These are phyloP conservation scores for Cordilura impudica DNA, from an alignment of 2,888 invertebrate genomes.

Conservation along the genomic window DNA sequence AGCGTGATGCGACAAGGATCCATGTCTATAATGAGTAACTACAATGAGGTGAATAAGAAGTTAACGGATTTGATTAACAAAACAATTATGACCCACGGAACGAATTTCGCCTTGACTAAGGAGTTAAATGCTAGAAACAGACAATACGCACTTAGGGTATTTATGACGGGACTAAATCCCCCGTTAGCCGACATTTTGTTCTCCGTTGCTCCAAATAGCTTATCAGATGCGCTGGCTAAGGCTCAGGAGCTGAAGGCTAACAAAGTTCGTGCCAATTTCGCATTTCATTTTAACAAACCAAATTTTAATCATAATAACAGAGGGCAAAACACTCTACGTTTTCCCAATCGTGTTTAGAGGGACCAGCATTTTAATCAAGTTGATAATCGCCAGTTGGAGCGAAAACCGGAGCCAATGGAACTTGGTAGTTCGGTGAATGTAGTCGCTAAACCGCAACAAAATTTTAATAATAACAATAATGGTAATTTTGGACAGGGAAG, in stretches of 20 bases:
- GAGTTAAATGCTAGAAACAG: constrained; percentile 42
- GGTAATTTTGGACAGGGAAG: not conserved
- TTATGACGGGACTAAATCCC: constrained; percentile 37
- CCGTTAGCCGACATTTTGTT: constrained; percentile 38
- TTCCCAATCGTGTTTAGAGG: not conserved
- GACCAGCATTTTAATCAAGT: not conserved
- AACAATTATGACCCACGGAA: constrained; percentile 40
- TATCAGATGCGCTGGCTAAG: constrained; percentile 40
- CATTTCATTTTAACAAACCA: not conserved
- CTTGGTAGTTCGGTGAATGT: constrained; percentile 2
- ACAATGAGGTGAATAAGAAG: constrained; percentile 36
- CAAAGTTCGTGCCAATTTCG: not conserved
- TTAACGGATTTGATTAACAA: constrained; percentile 32
- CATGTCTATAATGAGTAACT: not conserved
- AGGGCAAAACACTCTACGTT: not conserved
- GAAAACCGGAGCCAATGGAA: not conserved
- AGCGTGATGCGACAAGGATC: constrained; percentile 43
- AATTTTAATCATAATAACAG: not conserved
- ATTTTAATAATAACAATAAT: not conserved
- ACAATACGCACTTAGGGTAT: constrained; percentile 26
- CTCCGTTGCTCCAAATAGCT: constrained; percentile 36
- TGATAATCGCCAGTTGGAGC: not conserved
- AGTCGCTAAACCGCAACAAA: not conserved
- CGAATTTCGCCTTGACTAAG: constrained; percentile 9
- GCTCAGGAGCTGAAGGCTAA: constrained; percentile 19